Evolutionary conservation across 2,888 invertebrate species (phyloP), one percentile per base, ranked within the genome.

Genomic region (Agapetus fuscipes): DNA sequence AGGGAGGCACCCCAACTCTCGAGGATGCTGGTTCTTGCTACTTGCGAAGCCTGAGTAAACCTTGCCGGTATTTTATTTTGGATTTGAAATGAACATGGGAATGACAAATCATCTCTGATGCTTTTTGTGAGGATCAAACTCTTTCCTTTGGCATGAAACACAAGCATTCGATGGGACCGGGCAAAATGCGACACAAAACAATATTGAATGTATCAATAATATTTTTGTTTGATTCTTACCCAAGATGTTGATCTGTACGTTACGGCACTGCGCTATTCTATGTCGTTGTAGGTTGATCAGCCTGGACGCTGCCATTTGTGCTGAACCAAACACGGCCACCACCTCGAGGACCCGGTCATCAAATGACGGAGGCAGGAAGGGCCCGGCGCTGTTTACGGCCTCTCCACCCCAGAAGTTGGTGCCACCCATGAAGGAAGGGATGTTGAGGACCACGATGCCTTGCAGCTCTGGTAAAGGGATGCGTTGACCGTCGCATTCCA

Each of bases 391-490:
- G 2, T 29, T 29, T 2, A 36, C 39, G 3, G 32, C 43, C 54
- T 93, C 93, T 51, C 90, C 91, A 34, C 96, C 96, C 97, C 97
- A 97, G 62, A 97, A 97, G 64, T 96, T 96, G 17, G 94, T 93
- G 30, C 97, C 97, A 3, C 96, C 96, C 85, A 95, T 94, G 62
- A 96, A 96, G 54, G 94, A 94, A 46, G 56, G 68, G 61, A 97
- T 97, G 66, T 97, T 97, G 14, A 97, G 71, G 24, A 97, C 88
- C 15, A 96, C 96, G 54, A 96, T 95, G 27, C 95, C 96, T 63
- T 96, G 96, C 17, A 97, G 67, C 46, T 93, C 91, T 0, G 96
- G 96, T 27, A 97, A 66, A 0, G 95, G 95, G 51, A 97, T 95
- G 49, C 91, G 73, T 56, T 91, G 89, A 0, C 96, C 96, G 58